Evolutionary conservation across 2,113 vertebrate species (phyloP), one percentile per base, ranked within the genome.

Genomic region (Cryptomyrus ogoouensis): DNA sequence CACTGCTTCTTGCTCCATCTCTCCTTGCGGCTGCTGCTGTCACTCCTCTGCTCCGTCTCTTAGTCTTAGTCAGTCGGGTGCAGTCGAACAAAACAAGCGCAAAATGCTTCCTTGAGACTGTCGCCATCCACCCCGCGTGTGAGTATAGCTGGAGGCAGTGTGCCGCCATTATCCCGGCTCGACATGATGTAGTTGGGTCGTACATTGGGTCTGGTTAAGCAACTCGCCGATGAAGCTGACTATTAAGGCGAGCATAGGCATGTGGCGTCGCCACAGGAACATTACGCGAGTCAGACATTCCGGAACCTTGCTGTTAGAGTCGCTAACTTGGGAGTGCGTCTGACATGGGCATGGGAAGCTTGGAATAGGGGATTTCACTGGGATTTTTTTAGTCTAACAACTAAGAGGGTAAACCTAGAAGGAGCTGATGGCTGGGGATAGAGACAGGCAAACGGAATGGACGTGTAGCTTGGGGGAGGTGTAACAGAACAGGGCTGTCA

Each of bases 21-120:
- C 83, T 52, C 13, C 53, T 35, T 27, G 21, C 44, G 5, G n/a
- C 74, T 47, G 31, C 89, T 2, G 24, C 77, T 56, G 31, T 44
- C 74, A 50, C 3, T 44, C 49, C 88, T 39, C 27, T n/a, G n/a
- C 47, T 77, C 66, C 49, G 5, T 66, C 44, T 80, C 88, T 80
- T 89, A 77, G 66, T 89, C 88, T 53, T 80, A 44, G 87, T 46
- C 70, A 80, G 52, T 88, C n/a, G 17, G 10, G n/a, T 42, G n/a
- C 42, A 47, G 87, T 9, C 13, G 87, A 88, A 88, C 35, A 62
- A 88, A 88, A 44, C 56, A 46, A 58, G 42, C 7, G 52, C 86
- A 56, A 58, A 56, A 24, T 1, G 87, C 56, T 58, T 53, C 56
- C 6, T 52, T 21, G 35, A 56, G 19, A 86, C 47, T 27, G 44